Percentiles rank a stretch among this genome's conserved stretches.
These are phyloP conservation scores for Narcine bancroftii DNA, from an alignment of 2,113 vertebrate genomes.

Conservation along the genomic window DNA sequence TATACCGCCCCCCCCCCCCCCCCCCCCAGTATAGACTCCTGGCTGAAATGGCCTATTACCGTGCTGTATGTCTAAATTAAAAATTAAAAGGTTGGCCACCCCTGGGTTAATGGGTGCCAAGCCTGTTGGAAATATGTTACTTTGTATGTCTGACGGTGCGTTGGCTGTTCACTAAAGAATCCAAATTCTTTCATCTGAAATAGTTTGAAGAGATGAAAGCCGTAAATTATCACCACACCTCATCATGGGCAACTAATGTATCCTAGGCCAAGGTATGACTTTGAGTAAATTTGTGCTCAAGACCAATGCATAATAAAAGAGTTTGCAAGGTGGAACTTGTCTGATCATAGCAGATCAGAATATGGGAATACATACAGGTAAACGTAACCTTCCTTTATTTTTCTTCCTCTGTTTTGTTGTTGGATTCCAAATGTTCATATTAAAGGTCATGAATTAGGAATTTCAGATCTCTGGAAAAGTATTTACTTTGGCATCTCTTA, in stretches of 20 bases:
- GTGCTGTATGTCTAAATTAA: no score
- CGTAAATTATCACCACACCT: neutral
- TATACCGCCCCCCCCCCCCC: no score
- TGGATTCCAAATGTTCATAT: neutral
- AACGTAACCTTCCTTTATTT: neutral
- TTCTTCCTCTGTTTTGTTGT: neutral
- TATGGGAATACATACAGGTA: neutral
- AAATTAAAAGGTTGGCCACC: no score
- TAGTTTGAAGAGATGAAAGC: neutral
- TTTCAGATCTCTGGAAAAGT: neutral
- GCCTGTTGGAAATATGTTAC: neutral
- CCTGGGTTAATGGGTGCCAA: neutral
- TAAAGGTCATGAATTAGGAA: slow-evolving; percentile 10
- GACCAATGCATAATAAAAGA: neutral
- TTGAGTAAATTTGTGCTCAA: neutral
- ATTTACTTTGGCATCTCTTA: neutral
- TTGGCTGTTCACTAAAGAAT: neutral
- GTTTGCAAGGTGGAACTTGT: neutral
- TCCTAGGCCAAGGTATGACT: neutral
- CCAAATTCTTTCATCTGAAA: neutral
- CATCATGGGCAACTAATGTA: neutral
- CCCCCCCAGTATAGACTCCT: no score
- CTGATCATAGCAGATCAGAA: neutral
- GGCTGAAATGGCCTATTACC: no score
- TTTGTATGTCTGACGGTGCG: neutral